phyloP scores from a whole-genome alignment of 2,113 vertebrate species.

The Caretta caretta region DNA sequence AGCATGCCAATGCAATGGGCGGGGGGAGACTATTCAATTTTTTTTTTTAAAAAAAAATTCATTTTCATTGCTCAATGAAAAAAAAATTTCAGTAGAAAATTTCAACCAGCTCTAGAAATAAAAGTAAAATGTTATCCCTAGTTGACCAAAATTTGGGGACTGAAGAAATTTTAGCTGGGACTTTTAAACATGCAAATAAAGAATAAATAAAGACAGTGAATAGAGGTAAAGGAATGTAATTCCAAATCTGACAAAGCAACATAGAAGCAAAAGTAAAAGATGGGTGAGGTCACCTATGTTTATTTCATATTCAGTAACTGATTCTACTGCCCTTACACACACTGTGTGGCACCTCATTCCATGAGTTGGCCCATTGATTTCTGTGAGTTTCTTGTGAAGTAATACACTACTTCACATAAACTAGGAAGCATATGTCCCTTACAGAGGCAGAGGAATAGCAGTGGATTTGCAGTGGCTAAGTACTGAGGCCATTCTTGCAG shows the following conservation, averaged over 20 bases:
- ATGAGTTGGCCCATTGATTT: background rate
- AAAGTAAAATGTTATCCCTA: background rate
- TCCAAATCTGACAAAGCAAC: background rate
- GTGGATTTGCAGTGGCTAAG: background rate
- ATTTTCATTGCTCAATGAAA: background rate
- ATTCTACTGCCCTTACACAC: background rate
- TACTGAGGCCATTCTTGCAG: background rate
- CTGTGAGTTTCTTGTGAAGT: background rate
- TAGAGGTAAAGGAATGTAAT: background rate
- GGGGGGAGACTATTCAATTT: no score
- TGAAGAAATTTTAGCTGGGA: background rate
- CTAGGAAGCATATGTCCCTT: background rate
- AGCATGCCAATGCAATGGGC: background rate
- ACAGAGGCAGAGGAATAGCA: background rate
- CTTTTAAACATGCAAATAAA: background rate
- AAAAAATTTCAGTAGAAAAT: background rate
- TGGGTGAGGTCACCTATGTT: background rate
- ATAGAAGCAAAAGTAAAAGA: background rate
- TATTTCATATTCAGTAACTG: background rate
- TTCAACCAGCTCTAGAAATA: background rate
- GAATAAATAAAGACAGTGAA: background rate
- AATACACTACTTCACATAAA: background rate
- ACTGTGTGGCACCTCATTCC: background rate
- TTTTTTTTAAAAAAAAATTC: no score
- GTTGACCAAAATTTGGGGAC: background rate